Base-by-base conservation (phyloP, 2,888 invertebrate genomes). In the Sinohyriopsis cumingii region DNA sequence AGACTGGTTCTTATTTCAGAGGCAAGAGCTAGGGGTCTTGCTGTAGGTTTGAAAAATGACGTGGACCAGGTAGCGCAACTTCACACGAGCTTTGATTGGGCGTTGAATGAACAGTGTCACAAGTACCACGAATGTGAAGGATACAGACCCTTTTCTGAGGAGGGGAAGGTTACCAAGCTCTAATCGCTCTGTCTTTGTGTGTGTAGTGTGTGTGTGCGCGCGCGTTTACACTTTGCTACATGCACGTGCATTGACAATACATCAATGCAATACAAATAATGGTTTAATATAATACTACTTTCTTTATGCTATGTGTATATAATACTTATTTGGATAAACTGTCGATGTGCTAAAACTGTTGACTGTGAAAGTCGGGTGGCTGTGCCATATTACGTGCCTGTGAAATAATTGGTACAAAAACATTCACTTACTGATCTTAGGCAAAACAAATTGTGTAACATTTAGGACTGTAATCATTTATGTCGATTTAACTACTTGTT, bases 21-120 rank as follows among this genome's bases (percentile, higher is more conserved):
- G 67, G 82, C 82, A 3, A 81, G 79, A 55, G 25, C 62, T 5
- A 67, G 72, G 9, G 72, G 72, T 22, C 68, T 82, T 45, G 81
- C 82, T 1, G 78, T 83, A 55, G 82, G 81, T 5, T 71, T 83
- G 65, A 83, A 83, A 71, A 83, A 82, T 62, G 83, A 81, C 28
- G 81, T 78, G 4, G 81, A 75, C 24, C 79, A 81, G 67, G 73
- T 81, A 1, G 22, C 55, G 1, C 67, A 76, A 5, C 72, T 83
- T 0, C 76, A 78, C 45, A 60, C 75, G 1, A 67, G 70, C 59
- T 83, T 83, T 75, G 82, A 83, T 65, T 83, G 80, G 80, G 83
- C 83, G 3, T 64, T 83, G 24, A 82, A 82, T 57, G 83, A 83
- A 59, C 75, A 79, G 59, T 83, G 83, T 62, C 68, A 81, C 53